Percentiles rank a stretch among this genome's conserved stretches.
phyloP scores from a whole-genome alignment of 1,140 invertebrate species.

The Streblospio benedicti region DNA sequence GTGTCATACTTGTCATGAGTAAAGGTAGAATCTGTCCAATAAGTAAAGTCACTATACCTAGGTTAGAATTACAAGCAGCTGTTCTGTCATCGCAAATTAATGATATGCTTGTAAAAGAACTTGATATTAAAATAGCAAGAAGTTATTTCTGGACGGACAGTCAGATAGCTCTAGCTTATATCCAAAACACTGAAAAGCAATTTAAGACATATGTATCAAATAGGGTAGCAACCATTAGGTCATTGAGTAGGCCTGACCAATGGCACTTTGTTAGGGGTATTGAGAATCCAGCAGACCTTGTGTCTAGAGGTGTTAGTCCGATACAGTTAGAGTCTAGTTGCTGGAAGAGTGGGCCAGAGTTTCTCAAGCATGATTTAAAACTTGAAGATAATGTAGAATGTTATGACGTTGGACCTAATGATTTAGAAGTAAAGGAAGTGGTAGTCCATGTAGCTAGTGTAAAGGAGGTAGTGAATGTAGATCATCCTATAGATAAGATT shows the following conservation, averaged over 20 bases:
- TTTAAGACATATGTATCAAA: constrained; percentile 45
- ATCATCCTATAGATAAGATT: too few species aligned
- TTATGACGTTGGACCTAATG: too few species aligned
- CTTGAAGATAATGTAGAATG: too few species aligned
- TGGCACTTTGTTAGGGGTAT: constrained; percentile 27
- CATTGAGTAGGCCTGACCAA: constrained; percentile 12
- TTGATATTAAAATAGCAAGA: constrained; percentile 8
- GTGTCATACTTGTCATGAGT: not conserved
- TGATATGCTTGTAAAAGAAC: not conserved
- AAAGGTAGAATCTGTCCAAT: not conserved
- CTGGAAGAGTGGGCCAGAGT: too few species aligned
- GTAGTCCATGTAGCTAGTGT: too few species aligned
- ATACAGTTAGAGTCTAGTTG: not conserved
- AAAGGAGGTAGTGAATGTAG: too few species aligned
- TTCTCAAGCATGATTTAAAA: too few species aligned
- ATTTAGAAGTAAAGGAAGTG: too few species aligned
- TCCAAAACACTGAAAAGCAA: too few species aligned
- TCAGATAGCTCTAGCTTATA: too few species aligned
- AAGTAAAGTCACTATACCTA: not conserved
- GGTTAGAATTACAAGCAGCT: not conserved
- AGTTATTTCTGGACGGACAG: constrained; percentile 10
- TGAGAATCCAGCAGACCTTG: constrained; percentile 27
- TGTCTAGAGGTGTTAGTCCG: constrained; percentile 12
- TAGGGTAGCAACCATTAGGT: constrained; percentile 39
- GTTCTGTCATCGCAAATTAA: not conserved